Base-by-base conservation (phyloP, 2,797 vertebrate species). In the Monodelphis domestica region DNA sequence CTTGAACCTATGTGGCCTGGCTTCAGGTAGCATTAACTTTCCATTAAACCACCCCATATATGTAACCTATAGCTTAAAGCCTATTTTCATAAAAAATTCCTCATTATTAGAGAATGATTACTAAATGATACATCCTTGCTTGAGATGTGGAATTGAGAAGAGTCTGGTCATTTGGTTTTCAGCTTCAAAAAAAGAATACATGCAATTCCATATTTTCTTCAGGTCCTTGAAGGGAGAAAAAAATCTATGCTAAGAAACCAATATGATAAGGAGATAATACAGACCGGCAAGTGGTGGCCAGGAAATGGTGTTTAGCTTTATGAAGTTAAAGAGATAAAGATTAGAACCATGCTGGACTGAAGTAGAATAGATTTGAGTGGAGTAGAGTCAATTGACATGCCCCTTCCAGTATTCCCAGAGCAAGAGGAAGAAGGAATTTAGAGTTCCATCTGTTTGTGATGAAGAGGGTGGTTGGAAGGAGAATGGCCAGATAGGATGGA, bases 401-500 rank as follows among this genome's bases (percentile, higher is more conserved):
- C 14, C n/a, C n/a, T 63, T 63, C 12, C 14, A 70, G 63, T n/a
- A 38, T 70, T 38, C 63, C 63, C 5, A 70, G 33, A 70, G 15
- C 33, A 70, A 17, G n/a, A n/a, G 5, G 15, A n/a, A n/a, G 14
- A 70, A 70, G 38, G 14, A 5, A 1, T 6, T 70, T 70, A 7
- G 14, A 14, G 15, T 70, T 70, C n/a, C 0, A 15, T 38, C 7
- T 5, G 21, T 70, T 12, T 70, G 63, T 38, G 63, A 70, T 38
- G 63, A 15, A 95, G 91, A 95, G 12, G 78, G 21, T 96, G 91
- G 15, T 38, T 70, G 51, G 92, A 87, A 89, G 50, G 63, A 51
- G 91, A 88, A 95, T 93, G 52, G 12, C 91, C 97, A 87, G 93
- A 90, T 96, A 96, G 89, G 70, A 30, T 4, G 87, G 4, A 56